Conservation (phyloP, 2,113 vertebrate species). For the Sorex fumeus region DNA sequence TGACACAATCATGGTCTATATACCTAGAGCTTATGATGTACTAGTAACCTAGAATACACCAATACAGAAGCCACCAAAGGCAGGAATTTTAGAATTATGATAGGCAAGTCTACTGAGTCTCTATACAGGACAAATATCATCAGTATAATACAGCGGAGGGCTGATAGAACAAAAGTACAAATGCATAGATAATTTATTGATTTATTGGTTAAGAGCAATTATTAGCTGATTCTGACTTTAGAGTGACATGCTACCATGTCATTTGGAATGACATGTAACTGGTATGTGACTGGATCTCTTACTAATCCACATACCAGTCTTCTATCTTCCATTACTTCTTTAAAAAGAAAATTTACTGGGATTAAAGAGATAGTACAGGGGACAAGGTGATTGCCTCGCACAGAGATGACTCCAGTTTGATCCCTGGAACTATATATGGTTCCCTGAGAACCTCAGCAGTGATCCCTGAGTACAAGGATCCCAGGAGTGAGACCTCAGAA, state of each 20-base stretch:
- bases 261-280: background rate
- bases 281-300: too few relatives aligned
- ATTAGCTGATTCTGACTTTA: background rate
- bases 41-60: background rate
- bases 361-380: too few relatives aligned
- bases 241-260: background rate
- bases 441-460: too few relatives aligned
- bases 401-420: too few relatives aligned
- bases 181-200: background rate
- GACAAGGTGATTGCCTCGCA: too few relatives aligned
- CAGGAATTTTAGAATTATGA: slow-evolving; percentile 21
- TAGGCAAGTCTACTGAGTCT: background rate
- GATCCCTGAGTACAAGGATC: too few relatives aligned
- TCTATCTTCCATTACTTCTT: background rate
- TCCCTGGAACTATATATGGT: too few relatives aligned
- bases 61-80: background rate
- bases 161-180: background rate
- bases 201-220: slow-evolving; percentile 5
- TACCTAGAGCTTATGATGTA: background rate
- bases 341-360: background rate
- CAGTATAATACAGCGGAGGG: slow-evolving; percentile 26
- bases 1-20: background rate
- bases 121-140: background rate
- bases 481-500: too few relatives aligned
- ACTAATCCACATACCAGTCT: too few relatives aligned